Evolutionary conservation across 2,888 invertebrate species (phyloP), one percentile per base, ranked within the genome.

Genomic region (Pocota personata): DNA sequence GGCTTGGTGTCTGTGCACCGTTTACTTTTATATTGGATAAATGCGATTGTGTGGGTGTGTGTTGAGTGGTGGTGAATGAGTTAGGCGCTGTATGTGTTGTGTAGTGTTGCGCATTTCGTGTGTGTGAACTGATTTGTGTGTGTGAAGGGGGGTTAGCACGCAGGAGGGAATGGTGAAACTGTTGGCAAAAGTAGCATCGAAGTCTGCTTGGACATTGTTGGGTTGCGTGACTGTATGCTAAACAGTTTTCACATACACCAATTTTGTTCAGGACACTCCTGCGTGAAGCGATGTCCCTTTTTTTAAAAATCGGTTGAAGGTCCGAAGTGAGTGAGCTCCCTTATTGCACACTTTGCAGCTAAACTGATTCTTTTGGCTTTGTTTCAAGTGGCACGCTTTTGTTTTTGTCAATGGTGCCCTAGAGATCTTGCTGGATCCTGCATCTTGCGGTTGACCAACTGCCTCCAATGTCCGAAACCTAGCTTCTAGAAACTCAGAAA

Each of bases 181-280:
- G 71, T 24, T 71, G 57, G 12, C 71, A 71, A 19, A 16, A 46
- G 32, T 58, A 71, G 8, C 37, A 37, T 1, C 37, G 10, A 3
- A 12, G 0, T 2, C 12, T 12, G 12, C 37, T 37, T 1, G 37
- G 43, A 30, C 71, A 71, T 58, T 57, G 73, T 6, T 40, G 52
- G 7, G 62, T 40, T 10, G 14, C 6, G 16, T 73, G 73, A 4
- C 62, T 72, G 21, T 60, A 71, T 12, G 57, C 57, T 2, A 37
- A 12, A 37, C 37, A 37, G 32, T 32, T 32, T 7, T 32, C 32
- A 10, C 10, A 32, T 5, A 32, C 32, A 3, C 32, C 32, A 1
- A 32, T 32, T 32, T 7, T 32, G 7, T 7, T 6, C 7, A 32
- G 2, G 4, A 3, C 4, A 3, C 4, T 2, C 24, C 4, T 24